Evolutionary conservation across 2,113 vertebrate species (phyloP).

Genomic region (Xyliphius kryptos): DNA sequence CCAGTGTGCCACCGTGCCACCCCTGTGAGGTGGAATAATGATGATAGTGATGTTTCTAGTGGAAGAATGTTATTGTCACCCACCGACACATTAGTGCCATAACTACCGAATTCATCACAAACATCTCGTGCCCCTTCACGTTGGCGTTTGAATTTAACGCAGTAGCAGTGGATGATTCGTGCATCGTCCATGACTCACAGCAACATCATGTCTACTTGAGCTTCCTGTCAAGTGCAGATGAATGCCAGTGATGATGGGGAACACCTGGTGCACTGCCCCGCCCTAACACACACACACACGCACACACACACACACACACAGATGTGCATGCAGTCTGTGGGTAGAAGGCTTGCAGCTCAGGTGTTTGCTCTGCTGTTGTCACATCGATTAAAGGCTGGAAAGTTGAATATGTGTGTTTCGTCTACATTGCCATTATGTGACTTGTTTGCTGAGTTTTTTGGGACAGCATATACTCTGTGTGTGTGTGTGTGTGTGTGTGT

Average conservation of each 20-base stretch:
- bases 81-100: too few relatives aligned
- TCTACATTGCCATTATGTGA: constrained; percentile 61
- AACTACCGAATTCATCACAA: too few relatives aligned
- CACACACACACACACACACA: constrained; percentile 2
- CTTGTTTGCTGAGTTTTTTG: constrained; percentile 62
- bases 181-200: constrained; percentile 1
- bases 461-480: constrained; percentile 47
- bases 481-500: constrained; percentile 56
- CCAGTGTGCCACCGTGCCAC: too few relatives aligned
- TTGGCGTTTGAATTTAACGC: too few relatives aligned
- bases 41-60: too few relatives aligned
- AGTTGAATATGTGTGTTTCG: constrained; percentile 25
- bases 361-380: constrained; percentile 43
- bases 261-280: constrained; percentile 57
- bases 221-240: constrained; percentile 41
- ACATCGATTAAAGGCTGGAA: constrained; percentile 33
- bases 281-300: constrained; percentile 35
- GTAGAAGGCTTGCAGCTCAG: constrained; percentile 13
- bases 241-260: constrained; percentile 52
- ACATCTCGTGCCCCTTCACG: too few relatives aligned
- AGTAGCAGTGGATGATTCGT: too few relatives aligned
- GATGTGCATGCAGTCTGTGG: constrained; percentile 21
- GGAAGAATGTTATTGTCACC: too few relatives aligned
- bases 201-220: constrained; percentile 5
- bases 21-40: too few relatives aligned